Conservation (phyloP, 2,888 invertebrate genomes). For the Smittia sp. region DNA sequence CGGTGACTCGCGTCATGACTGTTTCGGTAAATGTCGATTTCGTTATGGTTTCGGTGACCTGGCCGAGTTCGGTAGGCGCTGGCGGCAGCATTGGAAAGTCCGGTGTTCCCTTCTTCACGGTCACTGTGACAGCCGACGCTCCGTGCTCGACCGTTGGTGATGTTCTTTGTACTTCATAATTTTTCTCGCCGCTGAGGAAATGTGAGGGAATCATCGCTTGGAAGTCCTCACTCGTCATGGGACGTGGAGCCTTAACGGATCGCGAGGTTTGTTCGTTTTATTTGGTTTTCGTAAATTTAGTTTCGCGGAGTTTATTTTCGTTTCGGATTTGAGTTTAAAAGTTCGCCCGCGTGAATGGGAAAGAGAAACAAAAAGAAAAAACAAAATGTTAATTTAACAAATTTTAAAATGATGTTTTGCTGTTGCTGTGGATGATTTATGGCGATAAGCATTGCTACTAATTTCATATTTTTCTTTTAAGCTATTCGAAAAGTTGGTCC, state of each 20-base stretch:
- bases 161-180: slow-evolving; percentile 27
- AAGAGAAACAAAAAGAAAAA: slow-evolving; percentile 24
- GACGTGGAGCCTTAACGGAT: slow-evolving; percentile 63
- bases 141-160: slow-evolving; percentile 50
- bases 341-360: neutral
- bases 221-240: slow-evolving; percentile 91
- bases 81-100: slow-evolving; percentile 75
- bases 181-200: slow-evolving; percentile 71
- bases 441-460: slow-evolving; percentile 5
- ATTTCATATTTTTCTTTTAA: slow-evolving; percentile 16
- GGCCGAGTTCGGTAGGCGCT: slow-evolving; percentile 77
- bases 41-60: slow-evolving; percentile 91
- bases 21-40: slow-evolving; percentile 95
- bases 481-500: neutral
- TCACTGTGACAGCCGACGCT: slow-evolving; percentile 69
- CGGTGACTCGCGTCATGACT: slow-evolving; percentile 89
- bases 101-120: slow-evolving; percentile 72
- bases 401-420: slow-evolving; percentile 18
- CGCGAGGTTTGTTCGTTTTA: neutral
- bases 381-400: slow-evolving; percentile 35
- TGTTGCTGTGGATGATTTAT: neutral
- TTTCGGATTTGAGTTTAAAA: neutral
- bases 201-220: slow-evolving; percentile 92
- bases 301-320: slow-evolving; percentile 41
- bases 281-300: neutral